phyloP scores from a whole-genome alignment of 2,888 invertebrate genomes.

The Teleiodes luculella region DNA sequence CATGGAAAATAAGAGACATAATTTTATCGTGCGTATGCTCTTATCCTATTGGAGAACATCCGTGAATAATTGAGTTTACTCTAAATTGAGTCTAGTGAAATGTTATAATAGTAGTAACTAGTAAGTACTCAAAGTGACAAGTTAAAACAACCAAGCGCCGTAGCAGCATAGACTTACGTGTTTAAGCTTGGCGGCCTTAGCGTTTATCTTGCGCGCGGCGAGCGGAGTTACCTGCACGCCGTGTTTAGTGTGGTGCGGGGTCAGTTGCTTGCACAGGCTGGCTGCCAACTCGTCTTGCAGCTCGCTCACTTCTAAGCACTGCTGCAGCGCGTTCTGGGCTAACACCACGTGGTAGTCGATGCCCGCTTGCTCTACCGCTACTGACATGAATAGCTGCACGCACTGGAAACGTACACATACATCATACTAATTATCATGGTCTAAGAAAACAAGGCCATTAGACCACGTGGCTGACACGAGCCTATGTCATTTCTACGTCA shows the following conservation, averaged over 20 bases:
- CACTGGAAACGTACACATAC: constrained; percentile 77
- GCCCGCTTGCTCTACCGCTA: constrained; percentile 95
- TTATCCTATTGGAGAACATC: no score
- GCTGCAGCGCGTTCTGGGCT: constrained; percentile 96
- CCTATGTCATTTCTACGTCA: no score
- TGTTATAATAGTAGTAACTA: no score
- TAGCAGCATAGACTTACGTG: constrained; percentile 56
- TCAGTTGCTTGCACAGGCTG: constrained; percentile 94
- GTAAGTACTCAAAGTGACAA: no score
- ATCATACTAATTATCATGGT: no score
- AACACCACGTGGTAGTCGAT: constrained; percentile 98
- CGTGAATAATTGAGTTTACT: no score
- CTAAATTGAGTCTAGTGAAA: no score
- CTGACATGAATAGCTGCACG: constrained; percentile 96
- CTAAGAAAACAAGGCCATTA: no score
- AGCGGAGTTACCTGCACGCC: constrained; percentile 83
- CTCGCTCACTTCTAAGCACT: constrained; percentile 92
- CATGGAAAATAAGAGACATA: no score
- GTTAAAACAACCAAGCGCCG: no score
- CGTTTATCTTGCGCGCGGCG: constrained; percentile 33
- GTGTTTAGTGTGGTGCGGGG: constrained; percentile 89
- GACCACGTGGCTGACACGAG: no score
- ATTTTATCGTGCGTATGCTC: no score
- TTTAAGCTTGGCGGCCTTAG: constrained; percentile 67
- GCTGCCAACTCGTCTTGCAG: constrained; percentile 96